Base-by-base conservation (phyloP, 2,113 vertebrate species). In the Glaucidium brasilianum region DNA sequence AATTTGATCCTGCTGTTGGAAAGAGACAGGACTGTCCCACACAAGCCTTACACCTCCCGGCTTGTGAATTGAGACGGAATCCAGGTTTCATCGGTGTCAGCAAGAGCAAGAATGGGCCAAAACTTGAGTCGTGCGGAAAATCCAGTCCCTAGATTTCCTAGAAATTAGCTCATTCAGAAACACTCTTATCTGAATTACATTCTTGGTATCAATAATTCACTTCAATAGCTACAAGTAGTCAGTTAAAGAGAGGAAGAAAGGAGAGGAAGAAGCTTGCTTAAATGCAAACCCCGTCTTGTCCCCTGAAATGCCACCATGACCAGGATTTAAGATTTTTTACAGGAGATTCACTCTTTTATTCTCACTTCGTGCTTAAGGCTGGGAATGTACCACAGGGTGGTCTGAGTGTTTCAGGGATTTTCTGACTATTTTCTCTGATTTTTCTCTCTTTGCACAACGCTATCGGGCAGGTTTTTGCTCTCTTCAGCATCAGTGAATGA, bases 1-100 rank as follows among this genome's bases (percentile, higher is more conserved):
- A 23, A 35, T 43, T 52, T 1, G 1, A 34, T n/a, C 16, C 32
- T 21, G 0, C 22, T 35, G 47, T 63, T 2, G 1, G 41, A 60
- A 73, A 71, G 68, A 60, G 73, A 10, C 25, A 30, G 32, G 5
- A n/a, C 3, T 37, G 52, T 37, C 50, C 63, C 21, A 8, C 23
- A 25, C 0, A 14, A 90, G 20, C 30, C 55, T 27, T 37, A 4
- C 2, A 1, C 2, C 26, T 47, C 74, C n/a, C 34, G 35, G 11
- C 22, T 47, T 32, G n/a, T 32, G 73, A 27, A 3, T 4, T 25
- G 35, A 62, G 35, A 14, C 19, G 60, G 34, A 21, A 43, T 39
- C 34, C 64, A 45, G 52, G 32, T 22, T 79, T 43, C 55, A 25
- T 2, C 3, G 0, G 68, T 2, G 1, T 27, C 71, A 89, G 72